These are phyloP conservation scores for Capromys pilorides DNA, from an alignment of 2,797 vertebrate species.

Conservation along the genomic window DNA sequence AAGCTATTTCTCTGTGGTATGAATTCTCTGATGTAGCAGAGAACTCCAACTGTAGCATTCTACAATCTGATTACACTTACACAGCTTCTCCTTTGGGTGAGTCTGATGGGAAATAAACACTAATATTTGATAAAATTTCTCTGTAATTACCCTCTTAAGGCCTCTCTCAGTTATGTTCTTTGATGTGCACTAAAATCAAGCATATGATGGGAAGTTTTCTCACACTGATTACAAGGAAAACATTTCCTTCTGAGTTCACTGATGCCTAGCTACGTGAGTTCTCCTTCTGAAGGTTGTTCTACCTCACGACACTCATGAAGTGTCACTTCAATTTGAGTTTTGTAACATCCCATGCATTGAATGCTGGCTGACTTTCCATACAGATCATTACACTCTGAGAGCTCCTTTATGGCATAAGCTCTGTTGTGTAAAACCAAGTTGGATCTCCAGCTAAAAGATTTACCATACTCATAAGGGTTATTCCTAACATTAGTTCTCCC, in stretches of 20 bases:
- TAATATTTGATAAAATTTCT: neutral
- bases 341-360: neutral
- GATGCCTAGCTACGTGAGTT: neutral
- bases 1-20: neutral
- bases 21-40: slow-evolving; percentile 42
- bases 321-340: neutral
- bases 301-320: neutral
- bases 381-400: neutral
- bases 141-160: neutral
- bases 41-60: slow-evolving; percentile 26
- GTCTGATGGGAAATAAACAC: neutral
- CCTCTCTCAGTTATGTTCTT: neutral
- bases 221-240: neutral
- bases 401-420: neutral
- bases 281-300: neutral
- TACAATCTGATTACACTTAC: neutral
- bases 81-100: neutral
- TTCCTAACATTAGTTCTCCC: neutral
- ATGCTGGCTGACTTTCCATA: neutral
- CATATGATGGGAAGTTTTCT: neutral
- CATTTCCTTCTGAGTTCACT: neutral
- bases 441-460: neutral
- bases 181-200: neutral
- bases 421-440: neutral
- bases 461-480: neutral